phyloP scores from a whole-genome alignment of 2,888 invertebrate genomes.

The Phengaris arion region DNA sequence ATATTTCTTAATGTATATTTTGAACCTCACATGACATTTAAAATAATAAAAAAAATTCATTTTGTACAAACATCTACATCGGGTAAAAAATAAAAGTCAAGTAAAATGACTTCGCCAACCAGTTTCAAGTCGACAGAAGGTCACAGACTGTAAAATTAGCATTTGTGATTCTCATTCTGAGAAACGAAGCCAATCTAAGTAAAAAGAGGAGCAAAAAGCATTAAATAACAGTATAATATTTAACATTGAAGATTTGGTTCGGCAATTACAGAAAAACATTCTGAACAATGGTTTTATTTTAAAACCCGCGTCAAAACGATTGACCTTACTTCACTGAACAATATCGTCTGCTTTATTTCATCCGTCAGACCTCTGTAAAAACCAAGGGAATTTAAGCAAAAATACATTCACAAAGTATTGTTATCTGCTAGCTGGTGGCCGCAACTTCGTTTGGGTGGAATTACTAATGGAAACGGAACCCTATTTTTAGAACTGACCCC shows the following conservation, averaged over 20 bases:
- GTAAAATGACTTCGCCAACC: slow-evolving; percentile 4
- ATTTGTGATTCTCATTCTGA: slow-evolving; percentile 50
- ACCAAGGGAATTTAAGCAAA: not conserved
- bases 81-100: slow-evolving; percentile 2
- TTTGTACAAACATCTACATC: not conserved
- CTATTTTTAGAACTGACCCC: too few relatives aligned
- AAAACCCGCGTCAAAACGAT: not conserved
- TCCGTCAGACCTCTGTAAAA: not conserved
- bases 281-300: slow-evolving; percentile 14
- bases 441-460: too few relatives aligned
- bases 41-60: not conserved
- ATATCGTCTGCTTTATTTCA: not conserved
- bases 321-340: not conserved
- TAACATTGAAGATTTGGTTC: slow-evolving; percentile 23
- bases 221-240: slow-evolving; percentile 24
- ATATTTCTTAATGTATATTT: not conserved
- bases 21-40: not conserved
- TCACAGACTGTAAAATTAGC: slow-evolving; percentile 63
- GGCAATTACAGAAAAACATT: slow-evolving; percentile 23
- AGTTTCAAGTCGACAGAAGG: slow-evolving; percentile 49
- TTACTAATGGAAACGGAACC: too few relatives aligned
- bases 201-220: slow-evolving; percentile 22
- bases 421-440: not conserved
- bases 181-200: slow-evolving; percentile 38
- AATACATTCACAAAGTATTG: not conserved